Evolutionary conservation across 2,888 invertebrate species (phyloP).

Genomic region (Agrochola macilenta): DNA sequence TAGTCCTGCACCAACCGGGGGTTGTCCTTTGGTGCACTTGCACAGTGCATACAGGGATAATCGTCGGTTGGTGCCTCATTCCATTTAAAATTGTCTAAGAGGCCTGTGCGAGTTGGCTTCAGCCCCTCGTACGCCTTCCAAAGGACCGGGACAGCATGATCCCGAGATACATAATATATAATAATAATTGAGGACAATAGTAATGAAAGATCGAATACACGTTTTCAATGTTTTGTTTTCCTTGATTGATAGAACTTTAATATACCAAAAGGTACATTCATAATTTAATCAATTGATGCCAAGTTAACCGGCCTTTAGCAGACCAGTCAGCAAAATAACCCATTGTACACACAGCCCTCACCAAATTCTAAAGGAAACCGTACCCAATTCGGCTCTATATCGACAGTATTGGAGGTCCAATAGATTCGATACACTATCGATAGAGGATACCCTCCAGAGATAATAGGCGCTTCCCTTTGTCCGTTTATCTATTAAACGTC

Average conservation of each 20-base stretch:
- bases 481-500: constrained; percentile 52
- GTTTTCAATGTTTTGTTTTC: background rate
- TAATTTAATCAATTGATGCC: constrained; percentile 11
- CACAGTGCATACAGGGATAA: no score
- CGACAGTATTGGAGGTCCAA: constrained; percentile 32
- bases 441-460: constrained; percentile 28
- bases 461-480: constrained; percentile 51
- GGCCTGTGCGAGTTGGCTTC: no score
- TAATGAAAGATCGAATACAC: background rate
- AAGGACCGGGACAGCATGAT: no score
- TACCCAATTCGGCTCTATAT: constrained; percentile 10
- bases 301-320: background rate
- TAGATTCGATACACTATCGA: constrained; percentile 28
- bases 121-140: no score
- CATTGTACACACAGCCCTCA: constrained; percentile 5
- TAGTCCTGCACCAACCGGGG: no score
- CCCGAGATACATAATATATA: no score
- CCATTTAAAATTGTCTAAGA: no score
- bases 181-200: no score
- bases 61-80: no score
- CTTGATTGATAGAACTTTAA: background rate
- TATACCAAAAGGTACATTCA: background rate
- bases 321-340: constrained; percentile 18
- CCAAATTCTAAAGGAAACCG: constrained; percentile 33
- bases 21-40: no score